A percentile compares a stretch with the other conserved stretches of the same genome.
Evolutionary conservation across 2,888 invertebrate species (phyloP).

Genomic region (Ceramica pisi): DNA sequence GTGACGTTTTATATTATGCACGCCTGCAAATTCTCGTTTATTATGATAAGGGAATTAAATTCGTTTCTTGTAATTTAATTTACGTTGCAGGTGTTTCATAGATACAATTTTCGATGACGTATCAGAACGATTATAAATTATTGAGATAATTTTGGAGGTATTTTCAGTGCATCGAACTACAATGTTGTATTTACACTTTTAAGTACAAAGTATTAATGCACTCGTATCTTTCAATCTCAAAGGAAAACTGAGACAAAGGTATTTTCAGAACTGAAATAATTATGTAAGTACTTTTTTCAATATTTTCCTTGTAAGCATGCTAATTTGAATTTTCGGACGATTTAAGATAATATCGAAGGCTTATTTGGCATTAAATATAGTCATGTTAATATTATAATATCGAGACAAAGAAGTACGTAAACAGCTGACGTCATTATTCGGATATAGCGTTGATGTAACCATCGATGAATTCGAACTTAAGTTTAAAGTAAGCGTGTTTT

Average conservation of each 20-base stretch:
- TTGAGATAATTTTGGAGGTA: background rate
- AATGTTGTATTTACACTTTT: background rate
- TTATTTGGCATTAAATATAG: conserved; percentile 24
- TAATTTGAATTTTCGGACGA: conserved; percentile 44
- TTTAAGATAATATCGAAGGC: conserved; percentile 9
- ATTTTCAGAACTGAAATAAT: background rate
- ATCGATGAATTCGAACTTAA: conserved; percentile 3
- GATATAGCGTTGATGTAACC: conserved; percentile 36
- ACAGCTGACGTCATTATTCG: conserved; percentile 41
- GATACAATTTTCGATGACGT: background rate
- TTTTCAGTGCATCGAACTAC: conserved; percentile 5
- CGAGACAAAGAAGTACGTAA: conserved; percentile 40
- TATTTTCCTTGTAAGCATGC: background rate
- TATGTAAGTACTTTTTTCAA: background rate
- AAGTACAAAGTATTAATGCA: background rate
- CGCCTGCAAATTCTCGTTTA: conserved; percentile 13
- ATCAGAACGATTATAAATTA: background rate
- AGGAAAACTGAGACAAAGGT: background rate
- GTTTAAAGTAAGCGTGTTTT: background rate
- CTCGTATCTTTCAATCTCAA: background rate
- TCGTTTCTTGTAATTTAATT: conserved; percentile 3
- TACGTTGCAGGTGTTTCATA: background rate
- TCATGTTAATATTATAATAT: conserved; percentile 20
- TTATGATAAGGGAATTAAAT: background rate
- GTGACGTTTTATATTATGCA: conserved; percentile 1